A percentile compares a stretch with the other conserved stretches of the same genome.
phyloP scores from a whole-genome alignment of 1,140 invertebrate genomes.

The Kradibia gibbosae region DNA sequence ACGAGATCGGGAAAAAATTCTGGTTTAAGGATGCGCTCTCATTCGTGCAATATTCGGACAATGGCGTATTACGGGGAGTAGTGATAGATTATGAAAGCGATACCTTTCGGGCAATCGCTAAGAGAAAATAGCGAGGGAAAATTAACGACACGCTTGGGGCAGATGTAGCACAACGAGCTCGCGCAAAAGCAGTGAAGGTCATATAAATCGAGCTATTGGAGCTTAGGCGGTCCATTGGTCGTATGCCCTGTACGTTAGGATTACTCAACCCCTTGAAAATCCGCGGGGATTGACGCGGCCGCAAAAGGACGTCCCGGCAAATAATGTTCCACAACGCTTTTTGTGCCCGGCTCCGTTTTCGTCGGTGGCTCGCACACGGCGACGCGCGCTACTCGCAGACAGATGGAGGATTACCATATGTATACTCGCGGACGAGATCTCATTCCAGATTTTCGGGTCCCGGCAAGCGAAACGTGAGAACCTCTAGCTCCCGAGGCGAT shows the following conservation, averaged over 20 bases:
- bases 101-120: neutral
- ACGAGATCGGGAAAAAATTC: neutral
- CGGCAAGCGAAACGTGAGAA: conserved; percentile 58
- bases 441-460: conserved; percentile 61
- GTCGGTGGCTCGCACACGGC: conserved; percentile 43
- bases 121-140: neutral
- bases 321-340: conserved; percentile 54
- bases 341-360: conserved; percentile 17
- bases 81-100: conserved; percentile 16
- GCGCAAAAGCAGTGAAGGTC: neutral
- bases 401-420: conserved; percentile 67
- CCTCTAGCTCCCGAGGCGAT: conserved; percentile 57
- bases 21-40: neutral
- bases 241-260: conserved; percentile 51
- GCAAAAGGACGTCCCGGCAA: conserved; percentile 45
- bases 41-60: neutral
- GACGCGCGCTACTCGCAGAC: conserved; percentile 47
- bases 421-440: conserved; percentile 57
- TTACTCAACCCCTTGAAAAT: conserved; percentile 55
- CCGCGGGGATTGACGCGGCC: conserved; percentile 10
- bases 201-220: conserved; percentile 2
- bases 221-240: neutral
- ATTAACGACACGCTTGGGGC: conserved; percentile 10
- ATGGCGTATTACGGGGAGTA: neutral
- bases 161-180: conserved; percentile 7